Evolutionary conservation across 1,140 invertebrate species (phyloP).

Genomic region (Pseudomyrmex concolor): DNA sequence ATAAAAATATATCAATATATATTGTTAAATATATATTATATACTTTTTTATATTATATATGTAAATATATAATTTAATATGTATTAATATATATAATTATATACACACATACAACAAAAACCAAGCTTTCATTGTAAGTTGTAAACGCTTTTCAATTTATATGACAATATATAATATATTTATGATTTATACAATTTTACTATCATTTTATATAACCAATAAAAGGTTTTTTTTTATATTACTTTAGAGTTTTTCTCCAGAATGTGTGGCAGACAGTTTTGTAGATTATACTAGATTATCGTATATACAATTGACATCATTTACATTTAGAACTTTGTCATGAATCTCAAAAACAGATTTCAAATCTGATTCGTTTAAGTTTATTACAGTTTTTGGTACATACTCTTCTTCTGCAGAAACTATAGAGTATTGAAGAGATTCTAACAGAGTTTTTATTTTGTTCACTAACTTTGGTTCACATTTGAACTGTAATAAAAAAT

Average conservation of each 20-base stretch:
- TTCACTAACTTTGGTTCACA: constrained; percentile 74
- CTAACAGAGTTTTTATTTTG: constrained; percentile 79
- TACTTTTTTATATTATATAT: too few relatives aligned
- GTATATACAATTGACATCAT: constrained; percentile 84
- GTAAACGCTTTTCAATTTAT: too few relatives aligned
- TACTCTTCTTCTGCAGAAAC: constrained; percentile 82
- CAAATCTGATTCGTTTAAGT: constrained; percentile 83
- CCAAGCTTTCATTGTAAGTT: background rate
- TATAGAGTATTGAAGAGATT: constrained; percentile 83
- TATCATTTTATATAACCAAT: background rate
- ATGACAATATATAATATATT: too few relatives aligned
- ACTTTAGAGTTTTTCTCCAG: background rate
- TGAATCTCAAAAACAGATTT: constrained; percentile 78
- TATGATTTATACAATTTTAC: too few relatives aligned
- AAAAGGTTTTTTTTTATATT: background rate
- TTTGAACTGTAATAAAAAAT: constrained; percentile 80
- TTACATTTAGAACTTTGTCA: constrained; percentile 81
- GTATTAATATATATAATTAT: background rate
- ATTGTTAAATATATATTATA: too few relatives aligned
- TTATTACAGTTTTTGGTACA: constrained; percentile 79
- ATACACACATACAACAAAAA: background rate
- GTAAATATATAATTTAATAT: too few relatives aligned
- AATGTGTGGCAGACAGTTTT: background rate
- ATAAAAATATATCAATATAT: too few relatives aligned
- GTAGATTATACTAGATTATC: constrained; percentile 84